Base-by-base conservation (phyloP, 2,888 invertebrate species). In the Sinhomidia bicolor region DNA sequence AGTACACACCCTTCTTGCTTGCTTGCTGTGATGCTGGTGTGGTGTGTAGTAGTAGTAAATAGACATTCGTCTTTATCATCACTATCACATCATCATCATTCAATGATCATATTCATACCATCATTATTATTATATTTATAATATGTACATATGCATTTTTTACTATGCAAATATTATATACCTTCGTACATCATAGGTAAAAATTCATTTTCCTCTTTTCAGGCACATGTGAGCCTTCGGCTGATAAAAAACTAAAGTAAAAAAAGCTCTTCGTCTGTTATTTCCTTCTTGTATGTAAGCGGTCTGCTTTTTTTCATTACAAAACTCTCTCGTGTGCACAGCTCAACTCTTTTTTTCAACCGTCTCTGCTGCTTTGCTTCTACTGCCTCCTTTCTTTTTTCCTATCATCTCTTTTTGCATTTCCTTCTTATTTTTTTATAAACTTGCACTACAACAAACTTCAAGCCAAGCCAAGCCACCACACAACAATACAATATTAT, bases 201-300 rank as follows among this genome's bases (percentile, higher is more conserved):
- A 60, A 57, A 79, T 57, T 57, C 57, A 79, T 79, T 36, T 79
- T 36, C n/a, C 71, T 44, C 41, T 80, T 23, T 41, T 17, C 57
- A 86, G 80, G 80, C 85, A 80, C 85, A 86, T 65, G 85, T 41
- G 80, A 32, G 81, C 86, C 86, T 81, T 81, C 71, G 81, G 86
- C 86, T 81, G 29, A 60, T 87, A 74, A 51, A 68, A 71, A 71
- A 47, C 9, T 47, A 2, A 36, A 62, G 79, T 86, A 85, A 79
- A 79, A 79, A 85, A 65, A 65, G 54, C 57, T 76, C 44, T 10
- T 83, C 36, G 51, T 41, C 44, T 80, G 41, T 29, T 20, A 44
- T 47, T 78, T 54, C 78, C 23, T 26, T 78, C 12, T 78, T 4
- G 54, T 41, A 17, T n/a, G 51, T 82, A 76, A 85, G 78, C 29